phyloP scores from a whole-genome alignment of 2,797 vertebrate genomes.

The Peromyscus eremicus region DNA sequence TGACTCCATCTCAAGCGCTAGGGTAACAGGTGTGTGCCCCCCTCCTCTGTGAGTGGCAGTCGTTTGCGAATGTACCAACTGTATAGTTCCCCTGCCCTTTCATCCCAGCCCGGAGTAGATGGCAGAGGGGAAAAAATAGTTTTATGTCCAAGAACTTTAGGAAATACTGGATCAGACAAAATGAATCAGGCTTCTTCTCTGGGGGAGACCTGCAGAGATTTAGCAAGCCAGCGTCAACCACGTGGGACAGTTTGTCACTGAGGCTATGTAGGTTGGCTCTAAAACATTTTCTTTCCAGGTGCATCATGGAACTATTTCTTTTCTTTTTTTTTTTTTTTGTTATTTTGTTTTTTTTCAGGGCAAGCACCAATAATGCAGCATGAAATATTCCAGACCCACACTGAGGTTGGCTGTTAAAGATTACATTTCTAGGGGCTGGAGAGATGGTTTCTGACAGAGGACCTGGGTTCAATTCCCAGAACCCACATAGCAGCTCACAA shows the following conservation, averaged over 20 bases:
- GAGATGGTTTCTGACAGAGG: not conserved
- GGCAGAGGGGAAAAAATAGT: not conserved
- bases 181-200: not conserved
- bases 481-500: not conserved
- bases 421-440: not conserved
- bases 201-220: not conserved
- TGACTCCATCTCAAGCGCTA: not conserved
- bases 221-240: rapidly evolving
- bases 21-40: not conserved
- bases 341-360: not conserved
- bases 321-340: not conserved
- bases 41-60: not conserved
- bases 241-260: not conserved
- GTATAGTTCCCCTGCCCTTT: not conserved
- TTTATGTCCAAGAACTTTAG: not conserved
- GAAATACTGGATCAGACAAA: constrained; percentile 15
- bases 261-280: not conserved
- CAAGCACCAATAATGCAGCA: not conserved
- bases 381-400: not conserved
- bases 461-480: not conserved
- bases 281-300: not conserved
- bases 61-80: not conserved
- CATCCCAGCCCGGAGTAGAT: not conserved
- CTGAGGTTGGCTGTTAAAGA: not conserved
- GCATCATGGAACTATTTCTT: not conserved